Evolutionary conservation across 1,140 invertebrate genomes (phyloP), one percentile per base, ranked within the genome.

Genomic region (Coelopa frigida): DNA sequence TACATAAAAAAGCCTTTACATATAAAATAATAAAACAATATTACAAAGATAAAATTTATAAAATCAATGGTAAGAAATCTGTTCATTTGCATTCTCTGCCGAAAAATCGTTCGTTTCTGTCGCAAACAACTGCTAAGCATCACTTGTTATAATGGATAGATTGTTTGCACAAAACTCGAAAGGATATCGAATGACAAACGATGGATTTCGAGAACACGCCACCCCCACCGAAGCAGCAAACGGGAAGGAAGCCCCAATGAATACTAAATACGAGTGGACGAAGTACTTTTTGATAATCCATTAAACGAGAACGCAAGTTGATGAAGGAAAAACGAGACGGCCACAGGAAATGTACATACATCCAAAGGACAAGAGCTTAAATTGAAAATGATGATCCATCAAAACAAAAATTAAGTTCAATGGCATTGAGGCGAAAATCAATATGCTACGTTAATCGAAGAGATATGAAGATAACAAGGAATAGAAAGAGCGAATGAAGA

Each of bases 271-370:
- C 43, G 48, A 50, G 42, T 36, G 21, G n/a, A 11, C 55, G 58
- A 60, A 63, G 61, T 63, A 60, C 46, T 54, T 55, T 63, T 63
- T 61, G 61, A 60, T 60, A 61, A 63, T 58, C 60, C 58, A 63
- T 63, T 60, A 63, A 63, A 60, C 52, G n/a, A n/a, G n/a, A n/a
- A n/a, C n/a, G n/a, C n/a, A n/a, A n/a, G n/a, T n/a, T n/a, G n/a
- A n/a, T n/a, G n/a, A n/a, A n/a, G n/a, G n/a, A n/a, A n/a, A 42
- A 32, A 31, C 7, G 11, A 18, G 6, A 31, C 27, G 15, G n/a
- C 23, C 14, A 43, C 12, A 43, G 11, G 15, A 8, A 43, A 43
- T 32, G 33, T 43, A 43, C 33, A 32, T 43, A 31, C 41, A 18
- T 12, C 14, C 20, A 32, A 1, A 43, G 33, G 21, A 40, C 26